phyloP scores from a whole-genome alignment of 2,113 vertebrate genomes.

The Sylvia atricapilla region DNA sequence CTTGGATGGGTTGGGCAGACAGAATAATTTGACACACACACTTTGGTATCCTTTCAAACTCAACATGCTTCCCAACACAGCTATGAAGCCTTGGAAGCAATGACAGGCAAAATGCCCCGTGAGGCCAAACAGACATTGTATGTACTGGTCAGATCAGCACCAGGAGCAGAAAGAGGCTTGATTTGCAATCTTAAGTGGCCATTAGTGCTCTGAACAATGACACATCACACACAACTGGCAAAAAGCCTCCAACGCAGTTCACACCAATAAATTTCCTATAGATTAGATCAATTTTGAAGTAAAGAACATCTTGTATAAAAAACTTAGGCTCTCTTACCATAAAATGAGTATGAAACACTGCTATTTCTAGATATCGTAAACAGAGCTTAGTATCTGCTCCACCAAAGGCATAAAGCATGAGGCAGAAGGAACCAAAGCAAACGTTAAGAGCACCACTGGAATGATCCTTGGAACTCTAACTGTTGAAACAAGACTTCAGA shows the following conservation, averaged over 20 bases:
- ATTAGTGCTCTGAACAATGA: background rate
- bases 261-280: background rate
- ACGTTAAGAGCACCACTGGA: background rate
- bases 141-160: background rate
- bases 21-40: background rate
- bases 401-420: background rate
- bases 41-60: background rate
- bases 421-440: background rate
- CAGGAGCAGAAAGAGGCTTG: background rate
- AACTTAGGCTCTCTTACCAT: background rate
- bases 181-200: background rate
- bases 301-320: background rate
- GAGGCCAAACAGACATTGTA: background rate
- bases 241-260: background rate
- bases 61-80: background rate
- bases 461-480: background rate
- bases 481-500: background rate
- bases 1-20: background rate
- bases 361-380: background rate
- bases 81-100: background rate
- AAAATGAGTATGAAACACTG: background rate
- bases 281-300: background rate
- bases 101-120: background rate
- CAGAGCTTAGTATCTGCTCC: background rate
- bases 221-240: background rate